A percentile compares a stretch with the other conserved stretches of the same genome.
Conservation (phyloP, 2,113 vertebrate species). For the Laticauda colubrina region DNA sequence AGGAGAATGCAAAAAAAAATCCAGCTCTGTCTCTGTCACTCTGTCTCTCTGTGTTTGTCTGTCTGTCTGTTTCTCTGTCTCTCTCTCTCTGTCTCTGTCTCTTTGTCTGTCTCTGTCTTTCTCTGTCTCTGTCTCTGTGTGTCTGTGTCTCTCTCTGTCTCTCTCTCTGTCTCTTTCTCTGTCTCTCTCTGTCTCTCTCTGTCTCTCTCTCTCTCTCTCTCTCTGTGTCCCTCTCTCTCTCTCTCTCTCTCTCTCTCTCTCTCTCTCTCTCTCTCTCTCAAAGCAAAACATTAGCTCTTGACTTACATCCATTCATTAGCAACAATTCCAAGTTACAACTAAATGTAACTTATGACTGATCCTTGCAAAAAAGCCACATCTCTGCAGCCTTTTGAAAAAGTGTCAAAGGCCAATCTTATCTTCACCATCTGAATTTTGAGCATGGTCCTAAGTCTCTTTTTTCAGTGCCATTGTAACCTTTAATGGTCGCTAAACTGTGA, state of each 20-base stretch:
- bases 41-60: too few species aligned
- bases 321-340: not conserved
- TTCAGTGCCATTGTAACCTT: not conserved
- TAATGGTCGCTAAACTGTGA: not conserved
- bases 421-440: not conserved
- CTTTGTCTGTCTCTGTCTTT: too few species aligned
- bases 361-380: not conserved
- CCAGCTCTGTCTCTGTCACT: not conserved
- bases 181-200: too few species aligned
- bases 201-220: too few species aligned
- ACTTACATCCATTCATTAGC: not conserved
- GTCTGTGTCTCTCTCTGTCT: too few species aligned
- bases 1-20: slow-evolving; percentile 24
- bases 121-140: too few species aligned
- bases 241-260: too few species aligned
- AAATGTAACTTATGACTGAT: not conserved
- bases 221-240: too few species aligned
- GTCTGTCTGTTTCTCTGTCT: too few species aligned
- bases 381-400: not conserved
- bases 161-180: too few species aligned
- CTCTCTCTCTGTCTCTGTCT: too few species aligned
- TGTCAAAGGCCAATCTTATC: not conserved
- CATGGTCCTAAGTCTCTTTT: not conserved
- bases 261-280: not conserved
- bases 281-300: not conserved